Percentiles rank a stretch among this genome's conserved stretches.
These are phyloP conservation scores for Elachura formosa DNA, from an alignment of 2,113 vertebrate species.

Conservation along the genomic window DNA sequence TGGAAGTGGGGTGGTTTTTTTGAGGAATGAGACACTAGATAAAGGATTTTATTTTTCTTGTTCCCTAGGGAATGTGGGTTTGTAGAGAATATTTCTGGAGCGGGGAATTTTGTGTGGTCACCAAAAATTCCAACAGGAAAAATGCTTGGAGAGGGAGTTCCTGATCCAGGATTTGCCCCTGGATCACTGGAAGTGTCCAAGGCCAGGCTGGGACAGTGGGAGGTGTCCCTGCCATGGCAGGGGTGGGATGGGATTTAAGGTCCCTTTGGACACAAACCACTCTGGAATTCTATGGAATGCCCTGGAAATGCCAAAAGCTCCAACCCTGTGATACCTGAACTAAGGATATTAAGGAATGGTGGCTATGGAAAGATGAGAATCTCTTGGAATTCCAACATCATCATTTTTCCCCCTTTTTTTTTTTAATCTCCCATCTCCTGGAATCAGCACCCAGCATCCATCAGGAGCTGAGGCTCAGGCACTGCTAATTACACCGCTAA, in stretches of 20 bases:
- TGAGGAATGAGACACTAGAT: too few relatives aligned
- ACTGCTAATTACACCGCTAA: background rate
- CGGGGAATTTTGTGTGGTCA: fast-evolving
- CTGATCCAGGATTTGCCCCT: background rate
- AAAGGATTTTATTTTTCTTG: background rate
- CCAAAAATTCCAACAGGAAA: background rate
- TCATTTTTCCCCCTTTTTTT: background rate
- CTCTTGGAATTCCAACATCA: background rate
- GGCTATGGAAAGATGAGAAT: background rate
- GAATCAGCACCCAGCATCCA: background rate
- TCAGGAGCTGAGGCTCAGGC: too few relatives aligned
- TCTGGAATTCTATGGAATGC: background rate
- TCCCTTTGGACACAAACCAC: background rate
- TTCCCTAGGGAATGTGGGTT: background rate
- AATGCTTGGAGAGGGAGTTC: background rate
- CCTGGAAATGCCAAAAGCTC: background rate
- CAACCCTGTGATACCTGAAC: too few relatives aligned
- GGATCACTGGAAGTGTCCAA: background rate
- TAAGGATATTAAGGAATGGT: too few relatives aligned
- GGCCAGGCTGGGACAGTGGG: fast-evolving
- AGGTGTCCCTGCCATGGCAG: background rate
- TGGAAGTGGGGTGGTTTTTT: background rate
- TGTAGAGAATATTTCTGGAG: too few relatives aligned
- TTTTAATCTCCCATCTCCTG: background rate
- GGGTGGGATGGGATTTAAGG: background rate